Evolutionary conservation across 2,113 vertebrate genomes (phyloP).

Genomic region (Chionis minor): DNA sequence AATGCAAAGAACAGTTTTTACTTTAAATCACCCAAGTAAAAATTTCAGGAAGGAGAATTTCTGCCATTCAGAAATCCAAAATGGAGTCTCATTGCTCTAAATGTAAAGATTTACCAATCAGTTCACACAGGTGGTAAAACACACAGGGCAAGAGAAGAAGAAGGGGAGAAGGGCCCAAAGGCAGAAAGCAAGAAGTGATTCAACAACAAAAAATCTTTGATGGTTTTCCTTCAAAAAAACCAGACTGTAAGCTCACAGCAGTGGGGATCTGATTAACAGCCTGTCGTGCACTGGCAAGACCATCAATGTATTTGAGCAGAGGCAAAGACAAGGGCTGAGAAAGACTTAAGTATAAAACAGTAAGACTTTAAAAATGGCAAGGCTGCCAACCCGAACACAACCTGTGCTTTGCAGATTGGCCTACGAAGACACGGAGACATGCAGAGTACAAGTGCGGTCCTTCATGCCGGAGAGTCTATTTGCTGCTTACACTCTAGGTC

Average conservation of each 20-base stretch:
- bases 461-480: neutral
- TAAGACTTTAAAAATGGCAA: neutral
- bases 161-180: neutral
- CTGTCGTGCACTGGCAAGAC: neutral
- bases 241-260: neutral
- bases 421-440: neutral
- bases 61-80: neutral
- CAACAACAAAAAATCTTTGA: neutral
- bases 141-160: neutral
- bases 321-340: neutral
- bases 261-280: neutral
- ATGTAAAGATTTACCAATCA: neutral
- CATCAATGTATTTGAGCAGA: neutral
- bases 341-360: neutral
- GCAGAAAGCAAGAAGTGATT: neutral
- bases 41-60: neutral
- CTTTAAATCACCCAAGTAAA: neutral
- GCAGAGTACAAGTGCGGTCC: neutral
- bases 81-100: neutral
- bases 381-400: neutral
- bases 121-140: neutral
- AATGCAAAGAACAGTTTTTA: neutral
- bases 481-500: neutral
- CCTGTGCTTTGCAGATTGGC: neutral
- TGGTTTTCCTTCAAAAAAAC: neutral